Evolutionary conservation across 2,888 invertebrate genomes (phyloP).

Genomic region (Catocala sponsa): DNA sequence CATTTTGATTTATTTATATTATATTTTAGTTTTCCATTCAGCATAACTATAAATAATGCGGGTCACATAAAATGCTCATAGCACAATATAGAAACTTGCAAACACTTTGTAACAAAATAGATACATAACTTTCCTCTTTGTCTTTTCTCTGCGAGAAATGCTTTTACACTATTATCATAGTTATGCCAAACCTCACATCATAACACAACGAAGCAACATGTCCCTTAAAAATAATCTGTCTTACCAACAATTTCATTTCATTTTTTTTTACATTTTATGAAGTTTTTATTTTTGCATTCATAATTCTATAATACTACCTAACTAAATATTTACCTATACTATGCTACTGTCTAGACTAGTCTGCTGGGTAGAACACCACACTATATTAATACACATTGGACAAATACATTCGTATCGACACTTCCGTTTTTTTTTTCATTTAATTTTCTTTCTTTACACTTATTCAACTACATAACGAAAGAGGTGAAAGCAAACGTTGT

Average conservation of each 20-base stretch:
- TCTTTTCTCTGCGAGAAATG: constrained; percentile 85
- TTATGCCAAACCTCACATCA: constrained; percentile 86
- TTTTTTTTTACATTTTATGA: constrained; percentile 88
- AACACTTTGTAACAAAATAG: constrained; percentile 89
- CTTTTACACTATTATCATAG: constrained; percentile 84
- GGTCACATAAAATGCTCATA: constrained; percentile 88
- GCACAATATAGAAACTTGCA: constrained; percentile 88
- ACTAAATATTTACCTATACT: constrained; percentile 88
- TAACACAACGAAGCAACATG: constrained; percentile 88
- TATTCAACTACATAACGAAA: constrained; percentile 87
- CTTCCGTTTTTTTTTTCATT: constrained; percentile 79
- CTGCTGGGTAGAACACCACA: constrained; percentile 87
- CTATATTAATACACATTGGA: constrained; percentile 88
- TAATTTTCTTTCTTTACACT: constrained; percentile 85
- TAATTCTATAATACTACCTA: constrained; percentile 86
- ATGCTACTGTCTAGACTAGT: constrained; percentile 89
- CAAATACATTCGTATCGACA: constrained; percentile 86
- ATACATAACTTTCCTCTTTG: constrained; percentile 84
- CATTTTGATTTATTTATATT: constrained; percentile 87
- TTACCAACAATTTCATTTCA: constrained; percentile 89
- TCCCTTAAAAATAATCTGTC: constrained; percentile 90
- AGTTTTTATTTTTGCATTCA: constrained; percentile 89
- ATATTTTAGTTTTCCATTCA: constrained; percentile 86
- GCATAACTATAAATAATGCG: constrained; percentile 88
- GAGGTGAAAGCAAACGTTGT: constrained; percentile 86